phyloP scores from a whole-genome alignment of 2,797 vertebrate species.

The Anisognathus igniventris region DNA sequence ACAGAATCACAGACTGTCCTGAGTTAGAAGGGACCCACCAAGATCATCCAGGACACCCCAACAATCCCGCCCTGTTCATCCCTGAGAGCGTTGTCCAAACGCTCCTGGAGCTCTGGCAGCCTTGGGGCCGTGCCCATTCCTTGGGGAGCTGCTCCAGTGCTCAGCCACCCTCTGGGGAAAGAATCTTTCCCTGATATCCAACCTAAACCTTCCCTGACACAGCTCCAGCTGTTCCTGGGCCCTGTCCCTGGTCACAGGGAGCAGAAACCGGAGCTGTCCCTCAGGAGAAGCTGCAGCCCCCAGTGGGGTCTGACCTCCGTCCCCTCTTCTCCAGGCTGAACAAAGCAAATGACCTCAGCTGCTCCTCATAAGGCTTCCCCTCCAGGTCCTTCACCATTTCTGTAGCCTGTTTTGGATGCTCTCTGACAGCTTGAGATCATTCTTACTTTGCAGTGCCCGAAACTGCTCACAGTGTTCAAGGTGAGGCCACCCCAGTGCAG shows the following conservation, averaged over 20 bases:
- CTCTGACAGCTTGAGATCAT: neutral
- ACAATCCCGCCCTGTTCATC: neutral
- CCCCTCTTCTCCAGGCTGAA: neutral
- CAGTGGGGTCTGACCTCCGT: neutral
- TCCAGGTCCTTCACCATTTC: neutral
- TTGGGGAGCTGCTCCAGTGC: neutral
- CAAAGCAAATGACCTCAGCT: neutral
- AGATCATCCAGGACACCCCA: neutral
- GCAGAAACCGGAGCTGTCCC: neutral
- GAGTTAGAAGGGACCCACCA: too few species aligned
- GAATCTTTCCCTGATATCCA: neutral
- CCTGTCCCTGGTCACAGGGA: neutral
- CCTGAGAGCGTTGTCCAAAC: rapidly evolving
- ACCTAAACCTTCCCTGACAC: neutral
- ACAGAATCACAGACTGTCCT: neutral
- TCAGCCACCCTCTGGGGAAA: neutral
- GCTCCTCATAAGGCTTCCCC: neutral
- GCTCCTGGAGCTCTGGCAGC: neutral
- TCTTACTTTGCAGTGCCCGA: neutral
- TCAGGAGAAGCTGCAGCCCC: neutral
- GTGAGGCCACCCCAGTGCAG: rapidly evolving
- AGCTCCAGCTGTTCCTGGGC: neutral
- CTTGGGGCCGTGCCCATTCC: rapidly evolving
- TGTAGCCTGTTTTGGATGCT: neutral
- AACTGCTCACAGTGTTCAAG: neutral